A percentile compares a stretch with the other conserved stretches of the same genome.
Evolutionary conservation across 2,888 invertebrate species (phyloP).

Genomic region (Nycteola revayana): DNA sequence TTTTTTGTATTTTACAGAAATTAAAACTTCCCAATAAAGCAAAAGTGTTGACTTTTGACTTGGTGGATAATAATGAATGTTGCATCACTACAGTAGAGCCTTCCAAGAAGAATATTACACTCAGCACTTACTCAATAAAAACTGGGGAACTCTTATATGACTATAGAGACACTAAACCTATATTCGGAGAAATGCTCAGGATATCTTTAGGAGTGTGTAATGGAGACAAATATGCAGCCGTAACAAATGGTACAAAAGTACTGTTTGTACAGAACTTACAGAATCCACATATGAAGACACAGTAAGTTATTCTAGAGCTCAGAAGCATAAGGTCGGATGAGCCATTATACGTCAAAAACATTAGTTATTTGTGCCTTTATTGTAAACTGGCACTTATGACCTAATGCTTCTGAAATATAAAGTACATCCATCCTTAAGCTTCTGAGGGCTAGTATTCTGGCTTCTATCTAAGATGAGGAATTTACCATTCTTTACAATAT

Average conservation of each 20-base stretch:
- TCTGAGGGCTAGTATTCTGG: no score
- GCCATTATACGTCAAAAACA: no score
- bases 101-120: conserved; percentile 26
- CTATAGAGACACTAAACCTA: conserved; percentile 30
- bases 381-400: no score
- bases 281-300: conserved; percentile 48
- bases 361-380: no score
- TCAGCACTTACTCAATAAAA: conserved; percentile 52
- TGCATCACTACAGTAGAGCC: conserved; percentile 45
- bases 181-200: conserved; percentile 37
- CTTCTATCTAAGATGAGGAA: no score
- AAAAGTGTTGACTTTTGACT: conserved; percentile 60
- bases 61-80: conserved; percentile 61
- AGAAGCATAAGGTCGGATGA: no score
- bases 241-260: conserved; percentile 60
- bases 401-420: no score
- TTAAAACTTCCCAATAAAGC: conserved; percentile 43
- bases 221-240: conserved; percentile 63
- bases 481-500: no score
- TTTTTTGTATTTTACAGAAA: conserved; percentile 41
- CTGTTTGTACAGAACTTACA: conserved; percentile 63
- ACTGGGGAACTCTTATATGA: conserved; percentile 49
- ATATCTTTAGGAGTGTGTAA: conserved; percentile 65
- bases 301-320: conserved; percentile 44
- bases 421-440: no score